Percentiles rank a stretch among this genome's conserved stretches.
phyloP scores from a whole-genome alignment of 2,113 vertebrate genomes.

The Synchiropus splendidus region DNA sequence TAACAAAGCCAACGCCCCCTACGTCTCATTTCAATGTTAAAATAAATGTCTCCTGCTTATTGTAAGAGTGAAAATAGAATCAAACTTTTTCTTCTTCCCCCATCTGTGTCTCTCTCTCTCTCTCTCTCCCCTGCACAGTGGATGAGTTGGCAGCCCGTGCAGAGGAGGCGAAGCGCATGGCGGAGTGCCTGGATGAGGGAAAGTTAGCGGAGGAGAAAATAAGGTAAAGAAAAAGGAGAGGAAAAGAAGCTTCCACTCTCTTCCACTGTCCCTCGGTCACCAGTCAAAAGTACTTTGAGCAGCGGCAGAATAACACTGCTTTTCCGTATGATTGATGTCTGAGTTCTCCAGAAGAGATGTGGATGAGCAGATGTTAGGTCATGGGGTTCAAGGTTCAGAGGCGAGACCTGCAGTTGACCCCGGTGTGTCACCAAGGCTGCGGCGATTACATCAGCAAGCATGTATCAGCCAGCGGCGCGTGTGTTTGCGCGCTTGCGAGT shows the following conservation, averaged over 20 bases:
- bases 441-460: slow-evolving; percentile 55
- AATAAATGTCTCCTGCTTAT: no score
- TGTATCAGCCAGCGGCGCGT: slow-evolving; percentile 42
- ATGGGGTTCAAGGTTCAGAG: slow-evolving; percentile 42
- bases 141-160: slow-evolving; percentile 54
- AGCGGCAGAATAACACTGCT: no score
- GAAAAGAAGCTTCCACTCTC: slow-evolving; percentile 33
- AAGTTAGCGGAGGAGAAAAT: slow-evolving; percentile 58
- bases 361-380: slow-evolving; percentile 31
- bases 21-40: no score
- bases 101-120: slow-evolving; percentile 7
- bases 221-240: slow-evolving; percentile 42
- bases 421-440: slow-evolving; percentile 31
- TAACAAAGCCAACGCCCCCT: no score
- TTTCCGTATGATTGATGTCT: not conserved
- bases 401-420: slow-evolving; percentile 44
- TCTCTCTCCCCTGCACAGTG: slow-evolving; percentile 43
- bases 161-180: slow-evolving; percentile 50
- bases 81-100: slow-evolving; percentile 18
- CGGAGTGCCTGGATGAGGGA: slow-evolving; percentile 45
- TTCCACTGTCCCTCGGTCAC: slow-evolving; percentile 14
- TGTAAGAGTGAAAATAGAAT: not conserved
- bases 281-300: no score
- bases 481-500: slow-evolving; percentile 45
- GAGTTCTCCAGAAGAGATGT: slow-evolving; percentile 2